Conservation (phyloP, 2,888 invertebrate species). For the Laothoe populi region DNA sequence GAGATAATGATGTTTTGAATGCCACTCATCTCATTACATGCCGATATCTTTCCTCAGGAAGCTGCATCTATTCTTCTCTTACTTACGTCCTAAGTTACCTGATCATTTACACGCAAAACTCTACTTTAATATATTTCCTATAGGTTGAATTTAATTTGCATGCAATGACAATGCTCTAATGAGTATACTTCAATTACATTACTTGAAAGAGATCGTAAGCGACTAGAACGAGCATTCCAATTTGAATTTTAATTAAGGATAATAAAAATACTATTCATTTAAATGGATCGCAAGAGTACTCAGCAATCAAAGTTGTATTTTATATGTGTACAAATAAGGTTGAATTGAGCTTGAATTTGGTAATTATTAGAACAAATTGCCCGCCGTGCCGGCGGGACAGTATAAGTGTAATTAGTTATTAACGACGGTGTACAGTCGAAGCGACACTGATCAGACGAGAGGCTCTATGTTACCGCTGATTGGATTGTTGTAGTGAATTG, state of each 20-base stretch:
- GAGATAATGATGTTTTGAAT: slow-evolving; percentile 79
- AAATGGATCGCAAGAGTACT: neutral
- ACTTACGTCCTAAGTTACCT: slow-evolving; percentile 52
- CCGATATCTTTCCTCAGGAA: slow-evolving; percentile 77
- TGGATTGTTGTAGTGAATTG: slow-evolving; percentile 49
- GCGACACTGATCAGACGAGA: slow-evolving; percentile 74
- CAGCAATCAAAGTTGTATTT: neutral
- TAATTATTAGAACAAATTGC: slow-evolving; percentile 53
- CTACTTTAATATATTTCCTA: slow-evolving; percentile 33
- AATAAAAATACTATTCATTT: neutral
- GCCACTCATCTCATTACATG: slow-evolving; percentile 79
- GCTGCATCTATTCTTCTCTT: slow-evolving; percentile 55
- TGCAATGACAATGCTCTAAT: slow-evolving; percentile 67
- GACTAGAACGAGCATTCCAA: slow-evolving; percentile 35
- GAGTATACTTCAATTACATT: slow-evolving; percentile 61
- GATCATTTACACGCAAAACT: slow-evolving; percentile 30
- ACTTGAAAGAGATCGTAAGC: slow-evolving; percentile 61
- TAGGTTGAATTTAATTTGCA: slow-evolving; percentile 37
- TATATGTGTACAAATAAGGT: slow-evolving; percentile 42
- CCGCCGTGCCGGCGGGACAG: slow-evolving; percentile 64
- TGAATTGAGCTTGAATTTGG: slow-evolving; percentile 42
- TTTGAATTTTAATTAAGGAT: slow-evolving; percentile 36
- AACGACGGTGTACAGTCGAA: slow-evolving; percentile 71
- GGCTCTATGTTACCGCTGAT: slow-evolving; percentile 52
- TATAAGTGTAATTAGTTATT: slow-evolving; percentile 81